Evolutionary conservation across 2,888 invertebrate species (phyloP).

Genomic region (Euproctis similis): DNA sequence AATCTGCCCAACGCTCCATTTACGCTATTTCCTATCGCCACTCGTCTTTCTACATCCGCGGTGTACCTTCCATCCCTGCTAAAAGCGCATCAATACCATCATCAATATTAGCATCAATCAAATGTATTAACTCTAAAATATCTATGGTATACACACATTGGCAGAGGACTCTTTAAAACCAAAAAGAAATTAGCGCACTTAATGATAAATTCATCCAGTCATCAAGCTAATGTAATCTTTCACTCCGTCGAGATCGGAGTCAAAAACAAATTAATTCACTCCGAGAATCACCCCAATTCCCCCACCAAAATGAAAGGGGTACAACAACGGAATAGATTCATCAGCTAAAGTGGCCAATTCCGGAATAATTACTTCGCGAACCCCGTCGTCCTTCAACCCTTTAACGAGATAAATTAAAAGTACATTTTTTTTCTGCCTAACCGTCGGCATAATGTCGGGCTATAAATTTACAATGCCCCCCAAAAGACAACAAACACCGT

Average conservation of each 20-base stretch:
- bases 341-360: constrained; percentile 75
- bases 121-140: no score
- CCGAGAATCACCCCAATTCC: constrained; percentile 53
- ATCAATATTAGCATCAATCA: no score
- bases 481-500: constrained; percentile 71
- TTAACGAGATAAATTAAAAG: constrained; percentile 77
- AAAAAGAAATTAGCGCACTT: background rate
- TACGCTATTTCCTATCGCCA: no score
- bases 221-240: constrained; percentile 64
- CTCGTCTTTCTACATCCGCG: no score
- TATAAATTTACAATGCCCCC: constrained; percentile 73
- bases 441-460: constrained; percentile 64
- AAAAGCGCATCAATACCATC: no score
- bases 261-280: constrained; percentile 66
- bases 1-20: no score
- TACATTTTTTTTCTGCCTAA: constrained; percentile 75
- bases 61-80: no score
- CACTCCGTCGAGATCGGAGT: constrained; percentile 56
- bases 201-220: constrained; percentile 31
- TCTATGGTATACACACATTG: no score
- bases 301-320: constrained; percentile 58
- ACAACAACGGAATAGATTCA: constrained; percentile 64
- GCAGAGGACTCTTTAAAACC: no score
- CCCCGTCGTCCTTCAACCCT: constrained; percentile 73
- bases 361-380: constrained; percentile 73